Percentiles rank a stretch among this genome's conserved stretches.
Conservation (phyloP, 2,797 vertebrate genomes). For the Trachurus trachurus region DNA sequence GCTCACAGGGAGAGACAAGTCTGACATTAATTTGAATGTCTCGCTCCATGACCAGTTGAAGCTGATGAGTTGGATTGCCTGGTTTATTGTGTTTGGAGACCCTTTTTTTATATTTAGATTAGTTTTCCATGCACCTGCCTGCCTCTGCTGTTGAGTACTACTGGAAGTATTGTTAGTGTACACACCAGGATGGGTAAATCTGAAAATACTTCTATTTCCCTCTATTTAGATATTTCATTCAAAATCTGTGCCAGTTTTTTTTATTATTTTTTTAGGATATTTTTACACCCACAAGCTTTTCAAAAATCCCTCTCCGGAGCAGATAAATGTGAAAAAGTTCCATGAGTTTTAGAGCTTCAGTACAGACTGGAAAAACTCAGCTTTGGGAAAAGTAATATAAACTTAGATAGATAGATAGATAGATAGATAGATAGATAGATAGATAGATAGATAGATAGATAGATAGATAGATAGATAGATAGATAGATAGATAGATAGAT, state of each 20-base stretch:
- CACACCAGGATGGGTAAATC: not conserved
- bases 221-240: not conserved
- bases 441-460: too few relatives aligned
- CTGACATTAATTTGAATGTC: conserved; percentile 9
- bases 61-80: conserved; percentile 12
- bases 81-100: not conserved
- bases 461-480: too few relatives aligned
- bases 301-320: not conserved
- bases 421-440: too few relatives aligned
- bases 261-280: not conserved
- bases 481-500: too few relatives aligned
- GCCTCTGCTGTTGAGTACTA: not conserved
- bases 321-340: not conserved
- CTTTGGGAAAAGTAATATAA: conserved; percentile 3
- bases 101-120: not conserved
- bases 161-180: not conserved
- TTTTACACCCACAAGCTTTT: not conserved
- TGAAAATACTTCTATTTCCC: not conserved
- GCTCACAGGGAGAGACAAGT: not conserved
- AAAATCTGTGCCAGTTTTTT: not conserved
- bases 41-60: conserved; percentile 15
- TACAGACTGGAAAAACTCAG: not conserved
- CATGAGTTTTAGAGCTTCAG: not conserved
- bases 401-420: too few relatives aligned
- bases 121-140: not conserved